These are phyloP conservation scores for Sesamia inferens DNA, from an alignment of 2,888 invertebrate genomes.

Conservation along the genomic window DNA sequence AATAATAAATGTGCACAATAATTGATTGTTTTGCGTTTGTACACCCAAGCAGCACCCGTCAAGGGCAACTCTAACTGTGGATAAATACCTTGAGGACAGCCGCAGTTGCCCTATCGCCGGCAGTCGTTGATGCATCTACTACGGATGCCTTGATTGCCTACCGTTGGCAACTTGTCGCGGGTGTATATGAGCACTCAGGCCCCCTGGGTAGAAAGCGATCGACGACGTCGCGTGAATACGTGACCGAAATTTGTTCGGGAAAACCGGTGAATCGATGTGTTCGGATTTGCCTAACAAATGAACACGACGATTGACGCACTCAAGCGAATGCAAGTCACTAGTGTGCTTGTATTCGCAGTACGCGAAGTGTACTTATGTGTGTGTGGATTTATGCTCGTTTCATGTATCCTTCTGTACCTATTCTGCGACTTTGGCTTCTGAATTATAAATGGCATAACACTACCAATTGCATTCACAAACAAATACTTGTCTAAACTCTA, in stretches of 20 bases:
- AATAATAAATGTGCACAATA: neutral
- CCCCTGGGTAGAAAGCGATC: too few species aligned
- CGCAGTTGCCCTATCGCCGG: neutral
- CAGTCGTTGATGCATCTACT: neutral
- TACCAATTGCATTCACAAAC: constrained; percentile 59
- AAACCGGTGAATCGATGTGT: neutral
- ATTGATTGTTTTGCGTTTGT: neutral
- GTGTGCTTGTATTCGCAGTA: neutral
- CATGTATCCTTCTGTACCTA: neutral
- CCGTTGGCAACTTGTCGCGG: neutral
- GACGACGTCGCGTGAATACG: neutral
- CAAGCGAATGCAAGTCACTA: neutral
- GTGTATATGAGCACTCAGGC: neutral
- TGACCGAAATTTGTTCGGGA: neutral
- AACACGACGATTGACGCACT: neutral
- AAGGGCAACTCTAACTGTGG: neutral
- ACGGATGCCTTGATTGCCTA: neutral
- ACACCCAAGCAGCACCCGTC: neutral
- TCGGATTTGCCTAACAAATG: neutral
- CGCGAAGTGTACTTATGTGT: neutral
- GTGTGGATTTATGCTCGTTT: neutral
- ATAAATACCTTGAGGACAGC: neutral
- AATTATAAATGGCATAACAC: constrained; percentile 59
- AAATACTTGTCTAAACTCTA: constrained; percentile 59
- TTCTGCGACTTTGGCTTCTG: constrained; percentile 32